Conservation (phyloP, 2,113 vertebrate genomes). For the Hippocampus guttulatus region DNA sequence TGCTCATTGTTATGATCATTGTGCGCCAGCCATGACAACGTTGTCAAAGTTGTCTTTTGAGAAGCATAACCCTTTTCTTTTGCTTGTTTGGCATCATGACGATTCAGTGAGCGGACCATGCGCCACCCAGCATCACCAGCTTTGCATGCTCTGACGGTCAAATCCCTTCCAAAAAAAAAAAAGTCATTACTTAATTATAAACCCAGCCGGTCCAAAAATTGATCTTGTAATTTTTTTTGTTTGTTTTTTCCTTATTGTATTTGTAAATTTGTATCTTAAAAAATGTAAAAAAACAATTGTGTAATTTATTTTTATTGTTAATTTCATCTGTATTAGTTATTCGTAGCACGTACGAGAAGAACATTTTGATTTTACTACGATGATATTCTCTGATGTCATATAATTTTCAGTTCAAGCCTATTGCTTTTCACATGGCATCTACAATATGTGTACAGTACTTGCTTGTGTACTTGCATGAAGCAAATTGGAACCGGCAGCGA, state of each 20-base stretch:
- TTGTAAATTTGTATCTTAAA: no score
- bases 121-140: slow-evolving; percentile 34
- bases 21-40: slow-evolving; percentile 18
- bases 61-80: slow-evolving; percentile 26
- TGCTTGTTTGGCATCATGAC: slow-evolving; percentile 43
- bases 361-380: no score
- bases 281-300: no score
- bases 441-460: no score
- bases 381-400: no score
- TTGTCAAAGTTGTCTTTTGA: not conserved
- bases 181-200: no score
- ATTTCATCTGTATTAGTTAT: no score
- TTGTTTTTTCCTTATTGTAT: no score
- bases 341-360: no score
- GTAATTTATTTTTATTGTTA: no score
- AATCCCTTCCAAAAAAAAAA: not conserved
- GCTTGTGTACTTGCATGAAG: not conserved
- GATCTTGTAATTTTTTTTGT: not conserved
- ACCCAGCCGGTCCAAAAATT: not conserved
- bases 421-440: no score
- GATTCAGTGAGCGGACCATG: slow-evolving; percentile 18
- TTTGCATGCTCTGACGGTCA: slow-evolving; percentile 52
- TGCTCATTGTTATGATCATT: slow-evolving; percentile 29
- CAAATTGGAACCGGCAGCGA: not conserved
- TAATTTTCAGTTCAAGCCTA: no score